Conservation (phyloP, 2,888 invertebrate genomes). For the Elysia crispata region DNA sequence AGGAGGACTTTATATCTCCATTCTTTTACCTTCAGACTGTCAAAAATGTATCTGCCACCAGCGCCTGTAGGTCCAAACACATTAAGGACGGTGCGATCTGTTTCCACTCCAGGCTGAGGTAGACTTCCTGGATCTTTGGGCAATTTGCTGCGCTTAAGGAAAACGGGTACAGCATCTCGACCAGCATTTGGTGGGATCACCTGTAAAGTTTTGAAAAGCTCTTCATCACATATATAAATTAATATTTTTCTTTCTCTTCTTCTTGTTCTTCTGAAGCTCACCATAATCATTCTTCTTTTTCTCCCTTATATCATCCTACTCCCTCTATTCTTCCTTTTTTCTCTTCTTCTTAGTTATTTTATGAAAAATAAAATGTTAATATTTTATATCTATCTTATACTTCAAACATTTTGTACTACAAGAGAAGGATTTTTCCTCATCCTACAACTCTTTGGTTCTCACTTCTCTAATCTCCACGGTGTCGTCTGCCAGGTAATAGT, state of each 20-base stretch:
- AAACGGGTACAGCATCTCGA: slow-evolving; percentile 84
- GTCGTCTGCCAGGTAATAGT: slow-evolving; percentile 91
- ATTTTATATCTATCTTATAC: too few relatives aligned
- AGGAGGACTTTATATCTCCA: too few relatives aligned
- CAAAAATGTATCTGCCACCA: slow-evolving; percentile 77
- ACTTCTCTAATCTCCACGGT: slow-evolving; percentile 91
- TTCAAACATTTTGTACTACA: too few relatives aligned
- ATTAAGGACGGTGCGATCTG: slow-evolving; percentile 77
- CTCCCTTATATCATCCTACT: too few relatives aligned
- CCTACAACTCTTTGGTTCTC: too few relatives aligned
- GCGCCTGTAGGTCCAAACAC: slow-evolving; percentile 77
- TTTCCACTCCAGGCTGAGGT: slow-evolving; percentile 74
- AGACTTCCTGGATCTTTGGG: slow-evolving; percentile 83
- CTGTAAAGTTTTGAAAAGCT: slow-evolving; percentile 13
- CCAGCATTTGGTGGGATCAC: slow-evolving; percentile 83
- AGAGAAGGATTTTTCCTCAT: too few relatives aligned
- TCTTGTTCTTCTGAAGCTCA: too few relatives aligned
- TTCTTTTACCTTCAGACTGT: slow-evolving; percentile 75
- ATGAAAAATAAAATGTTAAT: too few relatives aligned
- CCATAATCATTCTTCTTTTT: too few relatives aligned
- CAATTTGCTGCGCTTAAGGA: slow-evolving; percentile 86
- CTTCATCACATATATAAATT: not conserved
- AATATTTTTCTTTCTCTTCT: too few relatives aligned
- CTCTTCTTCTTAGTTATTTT: too few relatives aligned
- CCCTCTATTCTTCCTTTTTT: too few relatives aligned